A percentile compares a stretch with the other conserved stretches of the same genome.
These are phyloP conservation scores for Australoheros scitulus DNA, from an alignment of 2,113 vertebrate genomes.

Conservation along the genomic window DNA sequence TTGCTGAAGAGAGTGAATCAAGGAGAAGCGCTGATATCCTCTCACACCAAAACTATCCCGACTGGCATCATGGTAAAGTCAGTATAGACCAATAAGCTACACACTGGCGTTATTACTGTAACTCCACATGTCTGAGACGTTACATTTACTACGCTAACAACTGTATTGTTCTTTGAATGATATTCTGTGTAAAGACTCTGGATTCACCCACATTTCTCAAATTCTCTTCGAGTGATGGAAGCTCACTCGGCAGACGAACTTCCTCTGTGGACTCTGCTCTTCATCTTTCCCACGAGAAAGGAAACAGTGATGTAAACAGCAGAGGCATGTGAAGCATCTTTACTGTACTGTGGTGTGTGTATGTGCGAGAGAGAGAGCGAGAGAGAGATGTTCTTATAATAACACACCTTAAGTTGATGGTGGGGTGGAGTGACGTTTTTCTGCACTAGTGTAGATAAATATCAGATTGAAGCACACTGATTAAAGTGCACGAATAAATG, in stretches of 20 bases:
- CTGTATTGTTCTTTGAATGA: not conserved
- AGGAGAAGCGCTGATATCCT: not conserved
- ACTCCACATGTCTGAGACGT: not conserved
- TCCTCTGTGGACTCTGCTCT: constrained; percentile 23
- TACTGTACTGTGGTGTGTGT: not conserved
- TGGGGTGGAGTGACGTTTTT: not conserved
- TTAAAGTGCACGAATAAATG: not conserved
- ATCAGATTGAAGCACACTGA: not conserved
- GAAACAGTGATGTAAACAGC: constrained; percentile 68
- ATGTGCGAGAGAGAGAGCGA: not conserved
- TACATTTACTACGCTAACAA: not conserved
- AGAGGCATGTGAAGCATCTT: constrained; percentile 41
- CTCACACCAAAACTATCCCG: not conserved
- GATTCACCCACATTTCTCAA: not conserved
- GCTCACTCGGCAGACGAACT: not conserved
- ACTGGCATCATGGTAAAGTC: not conserved
- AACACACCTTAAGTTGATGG: not conserved
- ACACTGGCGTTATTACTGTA: not conserved
- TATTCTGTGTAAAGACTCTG: not conserved
- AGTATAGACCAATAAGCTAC: not conserved
- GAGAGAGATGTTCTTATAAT: not conserved
- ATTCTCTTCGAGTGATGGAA: constrained; percentile 25
- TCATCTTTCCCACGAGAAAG: constrained; percentile 71
- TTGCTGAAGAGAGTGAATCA: not conserved
- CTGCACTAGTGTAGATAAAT: not conserved